Percentiles rank a stretch among this genome's conserved stretches.
Conservation (phyloP, 1,140 invertebrate genomes). For the Helicoverpa armigera region DNA sequence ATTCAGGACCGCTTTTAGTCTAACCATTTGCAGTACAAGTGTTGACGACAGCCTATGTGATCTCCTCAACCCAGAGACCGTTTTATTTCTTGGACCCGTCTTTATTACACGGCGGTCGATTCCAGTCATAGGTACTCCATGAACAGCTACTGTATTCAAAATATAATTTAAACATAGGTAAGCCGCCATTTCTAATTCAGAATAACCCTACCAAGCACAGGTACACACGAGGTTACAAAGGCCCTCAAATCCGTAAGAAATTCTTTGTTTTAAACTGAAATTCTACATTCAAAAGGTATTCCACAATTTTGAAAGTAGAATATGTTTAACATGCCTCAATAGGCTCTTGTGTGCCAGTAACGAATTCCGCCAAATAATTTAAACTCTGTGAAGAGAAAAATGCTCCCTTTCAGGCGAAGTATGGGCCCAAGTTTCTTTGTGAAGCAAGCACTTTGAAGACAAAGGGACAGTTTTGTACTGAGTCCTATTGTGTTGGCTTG, state of each 20-base stretch:
- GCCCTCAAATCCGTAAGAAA: neutral
- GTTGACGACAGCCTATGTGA: no score
- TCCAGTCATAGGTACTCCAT: no score
- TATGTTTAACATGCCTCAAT: slow-evolving; percentile 9
- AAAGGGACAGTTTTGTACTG: slow-evolving; percentile 46
- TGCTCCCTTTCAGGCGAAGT: slow-evolving; percentile 26
- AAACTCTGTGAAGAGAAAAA: slow-evolving; percentile 38
- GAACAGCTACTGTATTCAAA: no score
- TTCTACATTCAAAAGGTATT: neutral
- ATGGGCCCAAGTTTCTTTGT: slow-evolving; percentile 39
- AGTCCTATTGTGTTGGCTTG: neutral
- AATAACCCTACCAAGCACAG: no score
- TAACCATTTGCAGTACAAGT: no score
- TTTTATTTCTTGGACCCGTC: no score
- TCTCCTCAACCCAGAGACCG: no score
- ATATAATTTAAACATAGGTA: no score
- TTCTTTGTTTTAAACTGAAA: neutral
- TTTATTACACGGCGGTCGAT: no score
- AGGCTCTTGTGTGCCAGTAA: slow-evolving; percentile 9
- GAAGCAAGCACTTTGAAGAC: slow-evolving; percentile 34
- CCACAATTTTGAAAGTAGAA: neutral
- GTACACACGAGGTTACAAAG: no score
- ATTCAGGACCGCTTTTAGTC: no score
- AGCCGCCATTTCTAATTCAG: no score
- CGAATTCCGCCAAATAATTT: slow-evolving; percentile 36